Evolutionary conservation across 2,797 vertebrate genomes (phyloP).

Genomic region (Phataginus tetradactyla): DNA sequence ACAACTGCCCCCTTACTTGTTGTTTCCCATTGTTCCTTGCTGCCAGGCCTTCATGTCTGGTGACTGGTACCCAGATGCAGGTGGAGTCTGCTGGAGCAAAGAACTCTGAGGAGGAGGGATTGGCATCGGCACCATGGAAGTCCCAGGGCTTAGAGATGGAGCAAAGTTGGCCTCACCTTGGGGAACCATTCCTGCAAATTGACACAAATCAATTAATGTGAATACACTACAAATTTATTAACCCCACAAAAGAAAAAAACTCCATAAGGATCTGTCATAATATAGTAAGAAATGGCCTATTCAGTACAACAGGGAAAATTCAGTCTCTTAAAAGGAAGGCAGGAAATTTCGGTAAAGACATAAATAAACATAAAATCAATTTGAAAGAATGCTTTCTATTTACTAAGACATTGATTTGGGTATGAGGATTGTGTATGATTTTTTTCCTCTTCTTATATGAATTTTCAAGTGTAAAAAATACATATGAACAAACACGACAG

Average conservation of each 20-base stretch:
- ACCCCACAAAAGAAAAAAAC: not conserved
- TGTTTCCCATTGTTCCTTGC: slow-evolving; percentile 90
- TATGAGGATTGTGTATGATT: not conserved
- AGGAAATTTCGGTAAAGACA: not conserved
- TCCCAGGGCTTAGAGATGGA: slow-evolving; percentile 93
- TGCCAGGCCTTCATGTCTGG: slow-evolving; percentile 97
- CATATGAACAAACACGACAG: not conserved
- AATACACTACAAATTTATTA: slow-evolving; percentile 42
- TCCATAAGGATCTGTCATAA: not conserved
- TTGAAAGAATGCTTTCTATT: slow-evolving; percentile 46
- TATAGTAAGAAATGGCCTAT: slow-evolving; percentile 34
- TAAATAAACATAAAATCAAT: not conserved
- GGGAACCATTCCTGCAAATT: slow-evolving; percentile 90
- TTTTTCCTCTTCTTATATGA: not conserved
- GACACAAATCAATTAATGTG: slow-evolving; percentile 63
- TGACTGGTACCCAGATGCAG: slow-evolving; percentile 93
- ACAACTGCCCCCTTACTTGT: slow-evolving; percentile 86
- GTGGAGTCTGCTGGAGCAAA: slow-evolving; percentile 92
- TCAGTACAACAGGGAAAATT: not conserved
- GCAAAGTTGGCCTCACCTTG: slow-evolving; percentile 91
- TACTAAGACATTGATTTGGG: not conserved
- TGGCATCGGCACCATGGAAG: slow-evolving; percentile 94
- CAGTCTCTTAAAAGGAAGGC: slow-evolving; percentile 8
- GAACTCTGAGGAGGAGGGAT: slow-evolving; percentile 93
- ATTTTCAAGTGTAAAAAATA: slow-evolving; percentile 50